Base-by-base conservation (phyloP, 2,113 vertebrate genomes). In the Zapus hudsonius region DNA sequence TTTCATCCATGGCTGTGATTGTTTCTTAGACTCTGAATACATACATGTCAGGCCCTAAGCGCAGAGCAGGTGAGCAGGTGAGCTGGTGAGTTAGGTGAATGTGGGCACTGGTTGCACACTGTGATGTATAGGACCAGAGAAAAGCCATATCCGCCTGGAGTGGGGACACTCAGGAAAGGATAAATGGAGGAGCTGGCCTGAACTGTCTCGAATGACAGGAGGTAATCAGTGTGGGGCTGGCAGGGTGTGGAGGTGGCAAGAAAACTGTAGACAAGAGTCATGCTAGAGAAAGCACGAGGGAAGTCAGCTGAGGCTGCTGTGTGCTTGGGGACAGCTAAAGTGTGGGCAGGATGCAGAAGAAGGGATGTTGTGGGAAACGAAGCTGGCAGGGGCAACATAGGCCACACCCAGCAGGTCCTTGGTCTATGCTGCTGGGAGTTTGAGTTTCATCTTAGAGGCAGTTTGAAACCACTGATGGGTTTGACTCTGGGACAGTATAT, bases 191-290 rank as follows among this genome's bases (percentile, higher is more conserved):
- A 13, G 57, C 59, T 79, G 64, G 27, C 85, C 59, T 33, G 64
- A 81, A 55, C 13, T 82, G 78, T 69, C 78, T 76, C 84, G 63
- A 95, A 76, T 0, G 63, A 67, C 67, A 84, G 75, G n/a, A 92
- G 85, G 40, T 78, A 36, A 92, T 74, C 55, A 89, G 38, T 33
- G 3, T 66, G 87, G 57, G n/a, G 78, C 69, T 87, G 84, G 84
- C 40, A 73, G 23, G 11, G 7, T n/a, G n/a, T 22, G 15, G n/a
- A 31, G 55, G 23, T 74, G 57, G 76, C 81, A 76, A 90, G 44
- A 80, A 61, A 22, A n/a, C 81, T 15, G 31, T 25, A 59, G 87
- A 83, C n/a, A 31, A 52, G 69, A 92, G 31, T 67, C 31, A 16
- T 9, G 59, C 42, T 64, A 44, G 87, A 89, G 72, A 73, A 66